Conservation (phyloP, 2,888 invertebrate species). For the Drosophila anceps region DNA sequence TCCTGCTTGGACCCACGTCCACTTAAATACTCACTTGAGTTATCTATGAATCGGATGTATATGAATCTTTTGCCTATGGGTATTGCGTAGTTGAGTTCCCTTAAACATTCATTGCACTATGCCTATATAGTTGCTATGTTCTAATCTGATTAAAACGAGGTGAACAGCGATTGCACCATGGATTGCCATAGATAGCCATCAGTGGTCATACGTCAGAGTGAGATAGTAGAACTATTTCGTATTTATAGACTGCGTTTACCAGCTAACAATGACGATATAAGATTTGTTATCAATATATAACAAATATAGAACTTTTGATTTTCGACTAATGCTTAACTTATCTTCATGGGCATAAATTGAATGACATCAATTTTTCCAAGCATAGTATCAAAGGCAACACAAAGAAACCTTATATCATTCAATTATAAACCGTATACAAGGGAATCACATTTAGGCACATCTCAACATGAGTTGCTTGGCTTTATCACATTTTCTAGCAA, state of each 20-base stretch:
- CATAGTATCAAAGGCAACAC: neutral
- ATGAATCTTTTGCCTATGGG: neutral
- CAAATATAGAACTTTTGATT: neutral
- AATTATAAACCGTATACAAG: neutral
- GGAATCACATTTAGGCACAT: neutral
- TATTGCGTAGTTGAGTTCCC: neutral
- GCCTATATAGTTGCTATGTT: neutral
- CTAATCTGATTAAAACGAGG: neutral
- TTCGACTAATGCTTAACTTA: neutral
- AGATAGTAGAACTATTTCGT: neutral
- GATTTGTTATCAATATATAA: neutral
- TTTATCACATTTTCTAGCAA: constrained; percentile 1
- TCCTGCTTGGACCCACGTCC: neutral
- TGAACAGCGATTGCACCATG: neutral
- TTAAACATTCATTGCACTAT: too few species aligned
- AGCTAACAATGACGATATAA: neutral
- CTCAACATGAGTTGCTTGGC: too few species aligned
- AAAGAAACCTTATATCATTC: neutral
- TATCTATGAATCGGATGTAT: neutral
- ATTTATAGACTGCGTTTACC: neutral
- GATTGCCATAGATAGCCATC: neutral
- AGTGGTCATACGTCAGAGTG: neutral
- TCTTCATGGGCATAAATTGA: neutral
- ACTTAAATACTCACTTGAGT: neutral
- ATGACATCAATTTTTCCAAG: neutral